Evolutionary conservation across 2,888 invertebrate genomes (phyloP).

Genomic region (Psococerastis gibbosa): DNA sequence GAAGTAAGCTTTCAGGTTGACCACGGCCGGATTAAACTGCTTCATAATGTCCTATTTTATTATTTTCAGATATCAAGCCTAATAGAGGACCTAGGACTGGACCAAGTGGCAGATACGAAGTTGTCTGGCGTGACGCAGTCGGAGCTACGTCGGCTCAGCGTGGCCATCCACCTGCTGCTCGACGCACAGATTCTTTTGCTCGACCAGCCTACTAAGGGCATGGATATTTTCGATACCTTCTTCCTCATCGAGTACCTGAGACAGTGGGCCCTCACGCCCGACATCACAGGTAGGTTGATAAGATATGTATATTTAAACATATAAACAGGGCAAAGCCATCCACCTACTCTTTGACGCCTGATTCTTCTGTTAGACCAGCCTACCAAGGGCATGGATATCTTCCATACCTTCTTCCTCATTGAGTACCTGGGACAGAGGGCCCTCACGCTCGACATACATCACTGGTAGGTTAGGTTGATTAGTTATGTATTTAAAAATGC

Average conservation of each 20-base stretch:
- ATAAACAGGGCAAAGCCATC: slow-evolving; percentile 80
- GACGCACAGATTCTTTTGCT: slow-evolving; percentile 72
- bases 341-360: slow-evolving; percentile 73
- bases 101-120: slow-evolving; percentile 72
- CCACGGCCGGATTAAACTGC: too few relatives aligned
- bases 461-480: too few relatives aligned
- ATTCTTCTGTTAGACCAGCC: slow-evolving; percentile 77
- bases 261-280: slow-evolving; percentile 51
- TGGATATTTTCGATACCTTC: slow-evolving; percentile 92
- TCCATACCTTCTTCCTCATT: slow-evolving; percentile 86
- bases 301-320: too few relatives aligned
- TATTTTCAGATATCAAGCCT: slow-evolving; percentile 57
- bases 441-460: slow-evolving; percentile 2
- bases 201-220: slow-evolving; percentile 72
- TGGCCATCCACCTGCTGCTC: slow-evolving; percentile 73
- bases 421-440: slow-evolving; percentile 90
- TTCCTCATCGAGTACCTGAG: slow-evolving; percentile 84
- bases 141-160: slow-evolving; percentile 67
- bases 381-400: slow-evolving; percentile 77
- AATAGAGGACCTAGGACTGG: slow-evolving; percentile 78
- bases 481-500: too few relatives aligned
- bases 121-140: slow-evolving; percentile 73
- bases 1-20: too few relatives aligned
- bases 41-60: too few relatives aligned
- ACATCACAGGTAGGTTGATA: slow-evolving; percentile 2